Evolutionary conservation across 2,888 invertebrate genomes (phyloP).

Genomic region (Podotricha telesiphe): DNA sequence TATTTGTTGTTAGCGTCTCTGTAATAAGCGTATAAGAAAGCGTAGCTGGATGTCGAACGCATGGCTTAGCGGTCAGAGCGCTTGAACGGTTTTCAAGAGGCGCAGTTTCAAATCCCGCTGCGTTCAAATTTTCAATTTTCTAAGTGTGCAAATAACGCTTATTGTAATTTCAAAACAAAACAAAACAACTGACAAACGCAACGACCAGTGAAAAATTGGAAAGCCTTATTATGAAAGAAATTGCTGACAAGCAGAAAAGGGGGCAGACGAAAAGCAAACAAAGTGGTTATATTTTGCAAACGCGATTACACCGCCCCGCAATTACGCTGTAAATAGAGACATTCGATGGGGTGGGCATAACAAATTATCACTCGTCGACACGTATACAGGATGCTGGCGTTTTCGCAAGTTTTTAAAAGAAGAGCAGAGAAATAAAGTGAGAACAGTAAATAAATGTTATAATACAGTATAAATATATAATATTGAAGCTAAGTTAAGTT

Average conservation of each 20-base stretch:
- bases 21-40: too few species aligned
- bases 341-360: slow-evolving; percentile 32
- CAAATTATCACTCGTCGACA: slow-evolving; percentile 47
- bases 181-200: slow-evolving; percentile 10
- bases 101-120: too few species aligned
- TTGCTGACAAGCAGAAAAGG: slow-evolving; percentile 19
- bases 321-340: slow-evolving; percentile 40
- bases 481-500: too few species aligned
- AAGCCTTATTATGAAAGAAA: slow-evolving; percentile 1
- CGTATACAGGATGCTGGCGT: background rate
- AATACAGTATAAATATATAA: too few species aligned
- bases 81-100: too few species aligned
- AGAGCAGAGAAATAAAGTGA: too few species aligned
- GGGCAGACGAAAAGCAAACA: slow-evolving; percentile 34
- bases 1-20: too few species aligned
- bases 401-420: background rate
- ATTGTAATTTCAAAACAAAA: slow-evolving; percentile 4
- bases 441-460: too few species aligned
- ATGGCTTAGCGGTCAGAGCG: too few species aligned
- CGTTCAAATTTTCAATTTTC: too few species aligned
- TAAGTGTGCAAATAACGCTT: too few species aligned
- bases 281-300: slow-evolving; percentile 31
- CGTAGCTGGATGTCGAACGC: too few species aligned
- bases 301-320: slow-evolving; percentile 39
- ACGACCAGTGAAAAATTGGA: slow-evolving; percentile 9